Evolutionary conservation across 2,113 vertebrate species (phyloP).

Genomic region (Neogobius melanostomus): DNA sequence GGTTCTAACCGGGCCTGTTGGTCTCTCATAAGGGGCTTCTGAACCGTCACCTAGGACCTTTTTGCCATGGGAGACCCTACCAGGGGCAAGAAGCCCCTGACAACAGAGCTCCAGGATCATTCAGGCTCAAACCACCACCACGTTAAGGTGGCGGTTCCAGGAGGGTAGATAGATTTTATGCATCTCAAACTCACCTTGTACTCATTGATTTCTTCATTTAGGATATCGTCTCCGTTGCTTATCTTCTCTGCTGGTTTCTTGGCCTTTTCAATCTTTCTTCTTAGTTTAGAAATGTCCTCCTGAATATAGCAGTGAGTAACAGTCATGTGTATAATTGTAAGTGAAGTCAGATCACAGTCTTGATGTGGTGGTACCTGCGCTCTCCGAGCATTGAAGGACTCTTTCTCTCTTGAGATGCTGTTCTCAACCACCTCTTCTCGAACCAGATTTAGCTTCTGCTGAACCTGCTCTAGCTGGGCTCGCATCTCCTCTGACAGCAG

Average conservation of each 20-base stretch:
- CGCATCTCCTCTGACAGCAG: conserved; percentile 90
- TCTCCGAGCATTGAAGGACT: conserved; percentile 92
- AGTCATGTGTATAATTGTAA: background rate
- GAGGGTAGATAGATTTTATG: background rate
- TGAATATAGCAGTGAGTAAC: conserved; percentile 45
- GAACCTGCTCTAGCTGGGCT: conserved; percentile 86
- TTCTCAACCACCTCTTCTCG: conserved; percentile 93
- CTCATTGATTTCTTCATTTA: conserved; percentile 98
- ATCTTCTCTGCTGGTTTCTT: conserved; percentile 97
- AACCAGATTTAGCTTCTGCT: conserved; percentile 89
- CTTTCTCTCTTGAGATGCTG: conserved; percentile 94
- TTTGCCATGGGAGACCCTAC: no score
- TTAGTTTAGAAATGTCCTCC: conserved; percentile 95
- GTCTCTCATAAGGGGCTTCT: no score
- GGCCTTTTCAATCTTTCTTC: conserved; percentile 91
- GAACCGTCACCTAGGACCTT: no score
- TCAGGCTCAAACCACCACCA: no score
- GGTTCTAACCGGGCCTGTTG: no score
- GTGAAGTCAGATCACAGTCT: background rate
- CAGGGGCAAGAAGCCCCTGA: no score
- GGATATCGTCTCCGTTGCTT: conserved; percentile 93
- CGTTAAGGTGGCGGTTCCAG: no score
- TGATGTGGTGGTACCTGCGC: conserved; percentile 82
- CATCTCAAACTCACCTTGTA: conserved; percentile 81
- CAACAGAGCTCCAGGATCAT: no score